Evolutionary conservation across 2,113 vertebrate species (phyloP), one percentile per base, ranked within the genome.

Genomic region (Vombatus ursinus): DNA sequence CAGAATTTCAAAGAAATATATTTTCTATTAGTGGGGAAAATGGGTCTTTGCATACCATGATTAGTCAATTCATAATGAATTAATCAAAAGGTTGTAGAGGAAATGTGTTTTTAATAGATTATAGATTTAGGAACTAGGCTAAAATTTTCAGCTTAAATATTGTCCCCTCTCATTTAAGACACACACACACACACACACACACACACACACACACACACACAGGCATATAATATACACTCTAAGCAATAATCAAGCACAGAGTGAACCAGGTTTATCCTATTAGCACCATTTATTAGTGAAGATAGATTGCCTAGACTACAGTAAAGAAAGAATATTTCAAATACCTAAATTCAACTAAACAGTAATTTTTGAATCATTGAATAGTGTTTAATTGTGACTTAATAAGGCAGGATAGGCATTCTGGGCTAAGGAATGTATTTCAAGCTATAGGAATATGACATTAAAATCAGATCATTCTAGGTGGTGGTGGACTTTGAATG

Each of bases 1-100:
- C 93, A 61, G 25, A 84, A 89, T 50, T 44, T 95, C 95, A 96
- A 61, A 91, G 94, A 94, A 96, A 95, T 93, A 90, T 94, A 50
- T 28, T 96, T 96, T 93, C 44, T 94, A 37, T 48, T 92, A 94
- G 52, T 44, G 57, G 1, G 92, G 89, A 93, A 93, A 28, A 19
- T 52, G 90, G 9, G 26, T 61, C 28, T 11, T 11, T 57, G 54
- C 26, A 11, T 9, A 57, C 54, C 9, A 11, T 57, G 26, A 57
- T 89, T 94, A 51, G 49, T 48, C 47, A 90, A 54, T 16, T n/a
- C 24, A 94, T 19, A 47, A 44, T 51, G 12, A 4, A 14, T 92
- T 54, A 44, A 50, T 90, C 1, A 52, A 89, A 96, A 91, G 44
- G 0, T 9, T 50, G 23, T 50, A 68, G 49, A 94, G 77, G 61